Conservation (phyloP, 2,888 invertebrate species). For the Hypena proboscidalis region DNA sequence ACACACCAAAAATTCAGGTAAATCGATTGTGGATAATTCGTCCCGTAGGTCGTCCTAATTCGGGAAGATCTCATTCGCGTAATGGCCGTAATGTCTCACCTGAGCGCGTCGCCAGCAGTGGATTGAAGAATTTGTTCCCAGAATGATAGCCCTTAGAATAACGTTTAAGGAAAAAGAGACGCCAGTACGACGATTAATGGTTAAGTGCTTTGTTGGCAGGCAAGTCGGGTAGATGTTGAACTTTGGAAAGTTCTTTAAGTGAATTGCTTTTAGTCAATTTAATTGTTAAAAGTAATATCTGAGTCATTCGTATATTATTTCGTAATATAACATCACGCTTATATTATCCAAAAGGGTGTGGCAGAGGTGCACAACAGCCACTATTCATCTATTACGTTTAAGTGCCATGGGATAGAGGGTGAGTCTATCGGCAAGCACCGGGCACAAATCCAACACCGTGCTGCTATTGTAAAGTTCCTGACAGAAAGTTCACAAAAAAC, state of each 20-base stretch:
- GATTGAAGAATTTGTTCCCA: slow-evolving; percentile 55
- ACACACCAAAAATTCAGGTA: slow-evolving; percentile 56
- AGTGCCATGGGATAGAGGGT: too few relatives aligned
- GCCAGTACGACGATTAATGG: slow-evolving; percentile 36
- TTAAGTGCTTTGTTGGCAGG: slow-evolving; percentile 24
- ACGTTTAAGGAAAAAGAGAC: slow-evolving; percentile 35
- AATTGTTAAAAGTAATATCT: too few relatives aligned
- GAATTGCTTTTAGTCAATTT: background rate
- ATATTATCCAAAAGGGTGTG: too few relatives aligned
- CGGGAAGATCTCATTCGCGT: slow-evolving; percentile 63
- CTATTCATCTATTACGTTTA: too few relatives aligned
- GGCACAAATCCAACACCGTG: too few relatives aligned
- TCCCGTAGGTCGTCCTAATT: slow-evolving; percentile 68
- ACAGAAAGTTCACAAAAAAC: too few relatives aligned
- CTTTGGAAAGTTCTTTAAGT: slow-evolving; percentile 5
- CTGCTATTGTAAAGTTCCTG: too few relatives aligned
- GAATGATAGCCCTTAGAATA: slow-evolving; percentile 45
- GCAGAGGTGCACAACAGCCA: too few relatives aligned
- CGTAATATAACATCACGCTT: too few relatives aligned
- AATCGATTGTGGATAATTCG: slow-evolving; percentile 65
- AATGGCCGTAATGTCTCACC: slow-evolving; percentile 73
- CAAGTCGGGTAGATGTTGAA: too few relatives aligned
- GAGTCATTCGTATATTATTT: too few relatives aligned
- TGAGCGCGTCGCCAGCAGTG: slow-evolving; percentile 56
- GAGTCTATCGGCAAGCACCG: too few relatives aligned